Evolutionary conservation across 2,797 vertebrate species (phyloP).

Genomic region (Passerculus sandwichensis): DNA sequence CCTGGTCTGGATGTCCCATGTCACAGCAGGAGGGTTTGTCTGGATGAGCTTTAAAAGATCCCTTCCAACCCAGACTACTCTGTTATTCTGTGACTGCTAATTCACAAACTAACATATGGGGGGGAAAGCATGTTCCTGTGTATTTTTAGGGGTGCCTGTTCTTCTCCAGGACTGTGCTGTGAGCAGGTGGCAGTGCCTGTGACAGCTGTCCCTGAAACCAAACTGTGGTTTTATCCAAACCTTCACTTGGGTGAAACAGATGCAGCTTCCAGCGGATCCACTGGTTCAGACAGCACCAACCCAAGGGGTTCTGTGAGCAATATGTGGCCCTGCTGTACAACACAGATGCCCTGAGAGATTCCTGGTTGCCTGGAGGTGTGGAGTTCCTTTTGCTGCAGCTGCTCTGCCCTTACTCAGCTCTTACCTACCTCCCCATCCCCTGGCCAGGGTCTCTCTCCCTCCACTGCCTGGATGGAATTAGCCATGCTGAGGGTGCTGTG

Average conservation of each 20-base stretch:
- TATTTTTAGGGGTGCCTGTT: neutral
- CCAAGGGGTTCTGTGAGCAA: neutral
- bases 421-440: constrained; percentile 30
- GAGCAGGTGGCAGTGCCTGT: neutral
- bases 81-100: neutral
- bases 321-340: neutral
- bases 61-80: neutral
- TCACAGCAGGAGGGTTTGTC: neutral
- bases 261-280: neutral
- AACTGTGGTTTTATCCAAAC: neutral
- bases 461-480: neutral
- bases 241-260: neutral
- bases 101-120: neutral
- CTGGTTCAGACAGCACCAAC: neutral
- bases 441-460: neutral
- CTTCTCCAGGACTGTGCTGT: neutral
- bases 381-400: neutral
- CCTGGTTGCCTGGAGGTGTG: neutral
- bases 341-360: neutral
- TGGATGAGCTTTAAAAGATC: neutral
- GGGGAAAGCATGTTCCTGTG: neutral
- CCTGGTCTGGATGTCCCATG: neutral
- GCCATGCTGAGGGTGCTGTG: neutral
- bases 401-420: constrained; percentile 19
- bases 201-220: neutral